phyloP scores from a whole-genome alignment of 2,113 vertebrate genomes.

The Muntiacus muntjak region DNA sequence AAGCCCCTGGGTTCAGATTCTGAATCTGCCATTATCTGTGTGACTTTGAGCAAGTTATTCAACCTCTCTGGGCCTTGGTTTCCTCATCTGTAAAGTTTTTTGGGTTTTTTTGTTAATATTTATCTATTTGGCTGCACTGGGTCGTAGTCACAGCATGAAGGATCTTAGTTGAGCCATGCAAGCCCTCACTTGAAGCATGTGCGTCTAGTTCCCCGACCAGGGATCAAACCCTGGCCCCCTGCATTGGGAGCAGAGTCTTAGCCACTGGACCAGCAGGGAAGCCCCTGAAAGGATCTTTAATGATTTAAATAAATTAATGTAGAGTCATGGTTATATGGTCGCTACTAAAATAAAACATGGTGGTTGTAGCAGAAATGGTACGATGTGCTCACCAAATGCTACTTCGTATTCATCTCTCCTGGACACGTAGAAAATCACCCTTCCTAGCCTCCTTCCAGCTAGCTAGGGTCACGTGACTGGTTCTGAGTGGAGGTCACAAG shows the following conservation, averaged over 20 bases:
- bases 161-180: not conserved
- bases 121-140: not conserved
- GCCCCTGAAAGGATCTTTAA: not conserved
- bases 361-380: not conserved
- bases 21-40: not conserved
- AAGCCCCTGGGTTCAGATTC: not conserved
- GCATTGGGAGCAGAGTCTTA: not conserved
- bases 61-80: not conserved
- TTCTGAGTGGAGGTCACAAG: not conserved
- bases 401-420: not conserved
- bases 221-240: not conserved
- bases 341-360: not conserved
- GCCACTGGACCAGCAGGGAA: not conserved
- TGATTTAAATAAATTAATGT: not conserved
- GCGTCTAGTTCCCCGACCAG: not conserved
- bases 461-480: not conserved
- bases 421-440: not conserved
- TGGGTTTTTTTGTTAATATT: not conserved
- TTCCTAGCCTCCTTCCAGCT: not conserved
- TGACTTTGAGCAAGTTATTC: not conserved
- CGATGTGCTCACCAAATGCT: not conserved
- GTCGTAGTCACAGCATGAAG: not conserved
- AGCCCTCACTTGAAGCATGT: not conserved
- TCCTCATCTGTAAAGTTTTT: not conserved
- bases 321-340: not conserved